Conservation (phyloP, 1,140 invertebrate species). For the Choristoneura fumiferana region DNA sequence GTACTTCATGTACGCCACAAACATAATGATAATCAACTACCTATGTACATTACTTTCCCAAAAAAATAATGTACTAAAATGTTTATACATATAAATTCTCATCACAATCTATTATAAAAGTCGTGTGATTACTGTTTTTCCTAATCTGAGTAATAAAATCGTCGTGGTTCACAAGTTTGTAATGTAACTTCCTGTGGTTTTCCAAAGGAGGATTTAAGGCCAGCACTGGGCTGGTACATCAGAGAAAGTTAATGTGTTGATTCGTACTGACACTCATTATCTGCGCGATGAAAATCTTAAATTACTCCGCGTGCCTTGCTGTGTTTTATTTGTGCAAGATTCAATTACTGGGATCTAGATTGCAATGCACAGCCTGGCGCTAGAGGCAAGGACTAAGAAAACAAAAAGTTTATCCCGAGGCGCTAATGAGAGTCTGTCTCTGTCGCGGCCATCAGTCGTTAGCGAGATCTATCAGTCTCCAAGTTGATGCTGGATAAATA, state of each 20-base stretch:
- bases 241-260: conserved; percentile 73
- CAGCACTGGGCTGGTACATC: conserved; percentile 46
- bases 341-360: conserved; percentile 65
- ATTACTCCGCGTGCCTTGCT: conserved; percentile 60
- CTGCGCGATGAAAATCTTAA: conserved; percentile 70
- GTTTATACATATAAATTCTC: too few relatives aligned
- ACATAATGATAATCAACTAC: too few relatives aligned
- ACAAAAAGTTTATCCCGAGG: conserved; percentile 41
- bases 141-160: neutral
- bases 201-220: conserved; percentile 68
- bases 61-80: too few relatives aligned
- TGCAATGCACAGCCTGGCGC: conserved; percentile 30
- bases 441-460: conserved; percentile 12
- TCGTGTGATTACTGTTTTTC: conserved; percentile 5
- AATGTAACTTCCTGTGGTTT: conserved; percentile 62
- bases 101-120: neutral
- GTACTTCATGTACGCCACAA: too few relatives aligned
- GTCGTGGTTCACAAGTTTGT: conserved; percentile 19
- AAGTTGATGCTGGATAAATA: neutral
- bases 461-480: neutral
- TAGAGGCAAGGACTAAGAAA: conserved; percentile 46
- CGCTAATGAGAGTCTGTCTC: conserved; percentile 40
- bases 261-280: conserved; percentile 68
- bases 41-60: too few relatives aligned
- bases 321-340: conserved; percentile 65